Evolutionary conservation across 2,113 vertebrate species (phyloP).

Genomic region (Octodon degus): DNA sequence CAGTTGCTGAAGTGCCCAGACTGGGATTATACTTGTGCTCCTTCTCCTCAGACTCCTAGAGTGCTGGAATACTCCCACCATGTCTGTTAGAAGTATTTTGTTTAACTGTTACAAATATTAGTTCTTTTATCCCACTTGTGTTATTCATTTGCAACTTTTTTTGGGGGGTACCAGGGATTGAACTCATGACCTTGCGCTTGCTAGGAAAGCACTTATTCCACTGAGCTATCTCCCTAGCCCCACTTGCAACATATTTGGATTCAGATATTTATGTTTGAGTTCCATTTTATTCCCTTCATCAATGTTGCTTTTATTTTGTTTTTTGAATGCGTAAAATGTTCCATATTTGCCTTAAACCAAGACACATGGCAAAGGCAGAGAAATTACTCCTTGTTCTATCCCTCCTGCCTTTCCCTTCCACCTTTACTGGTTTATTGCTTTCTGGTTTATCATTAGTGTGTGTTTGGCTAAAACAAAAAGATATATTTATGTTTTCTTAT

Average conservation of each 20-base stretch:
- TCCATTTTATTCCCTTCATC: background rate
- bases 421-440: background rate
- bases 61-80: background rate
- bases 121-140: background rate
- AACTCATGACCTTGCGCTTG: too few relatives aligned
- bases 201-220: too few relatives aligned
- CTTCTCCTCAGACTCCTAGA: background rate
- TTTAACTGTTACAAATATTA: background rate
- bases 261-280: background rate
- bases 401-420: too few relatives aligned
- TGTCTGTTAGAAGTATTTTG: background rate
- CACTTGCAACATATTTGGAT: background rate
- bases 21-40: background rate
- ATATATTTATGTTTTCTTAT: conserved; percentile 8
- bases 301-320: background rate
- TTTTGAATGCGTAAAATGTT: background rate
- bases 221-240: too few relatives aligned
- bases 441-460: background rate
- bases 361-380: background rate
- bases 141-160: background rate
- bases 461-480: conserved; percentile 32
- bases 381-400: background rate
- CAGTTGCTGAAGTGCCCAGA: background rate
- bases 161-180: too few relatives aligned
- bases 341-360: background rate